A percentile compares a stretch with the other conserved stretches of the same genome.
phyloP scores from a whole-genome alignment of 2,797 vertebrate genomes.

The Siniperca undulata region DNA sequence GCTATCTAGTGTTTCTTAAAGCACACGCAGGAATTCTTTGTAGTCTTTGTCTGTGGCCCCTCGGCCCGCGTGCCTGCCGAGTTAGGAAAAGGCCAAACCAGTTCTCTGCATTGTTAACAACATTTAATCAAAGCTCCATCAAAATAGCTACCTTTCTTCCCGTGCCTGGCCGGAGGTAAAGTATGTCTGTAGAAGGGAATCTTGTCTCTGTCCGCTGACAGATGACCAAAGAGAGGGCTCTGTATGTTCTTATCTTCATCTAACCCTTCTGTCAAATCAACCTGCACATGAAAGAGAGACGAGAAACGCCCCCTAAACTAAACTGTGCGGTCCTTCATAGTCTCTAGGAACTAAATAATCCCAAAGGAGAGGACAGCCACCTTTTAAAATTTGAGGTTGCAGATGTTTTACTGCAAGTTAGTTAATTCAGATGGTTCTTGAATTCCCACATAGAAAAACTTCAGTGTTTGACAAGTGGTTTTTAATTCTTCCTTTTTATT shows the following conservation, averaged over 20 bases:
- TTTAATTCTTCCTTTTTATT: conserved; percentile 66
- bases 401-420: conserved; percentile 6
- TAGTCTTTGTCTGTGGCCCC: conserved; percentile 46
- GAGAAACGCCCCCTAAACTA: conserved; percentile 44
- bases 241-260: conserved; percentile 90
- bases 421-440: background rate
- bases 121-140: conserved; percentile 89
- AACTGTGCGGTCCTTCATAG: conserved; percentile 27
- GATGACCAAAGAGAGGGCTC: conserved; percentile 86
- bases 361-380: conserved; percentile 1
- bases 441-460: background rate
- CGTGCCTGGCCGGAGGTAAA: conserved; percentile 83
- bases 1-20: conserved; percentile 41
- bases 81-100: conserved; percentile 56
- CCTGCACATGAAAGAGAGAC: conserved; percentile 79
- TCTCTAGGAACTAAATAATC: conserved; percentile 22
- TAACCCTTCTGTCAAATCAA: conserved; percentile 85
- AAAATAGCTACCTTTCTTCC: conserved; percentile 77
- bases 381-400: conserved; percentile 25
- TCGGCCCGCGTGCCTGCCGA: conserved; percentile 41
- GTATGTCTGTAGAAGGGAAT: conserved; percentile 80
- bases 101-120: conserved; percentile 82
- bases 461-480: conserved; percentile 26
- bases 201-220: conserved; percentile 85
- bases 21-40: conserved; percentile 44